Base-by-base conservation (phyloP, 1,140 invertebrate species). In the Drosophila orena region DNA sequence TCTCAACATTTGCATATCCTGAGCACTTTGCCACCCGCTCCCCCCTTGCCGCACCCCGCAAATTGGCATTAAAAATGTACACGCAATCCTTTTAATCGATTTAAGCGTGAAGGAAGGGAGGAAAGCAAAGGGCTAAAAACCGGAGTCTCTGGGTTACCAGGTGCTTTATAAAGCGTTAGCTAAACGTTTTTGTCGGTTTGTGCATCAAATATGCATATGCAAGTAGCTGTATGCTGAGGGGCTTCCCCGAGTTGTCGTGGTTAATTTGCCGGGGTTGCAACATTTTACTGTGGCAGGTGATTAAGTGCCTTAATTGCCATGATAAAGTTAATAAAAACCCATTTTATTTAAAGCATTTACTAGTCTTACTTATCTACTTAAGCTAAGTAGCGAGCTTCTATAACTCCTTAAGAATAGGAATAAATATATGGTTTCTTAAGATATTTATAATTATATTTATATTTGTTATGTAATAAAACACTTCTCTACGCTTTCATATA, bases 81-180 rank as follows among this genome's bases (percentile, higher is more conserved):
- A 75, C 56, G 79, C 80, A 79, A 76, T 77, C 60, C 65, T 66
- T 76, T 79, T 80, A 80, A 84, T 80, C 65, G 76, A 76, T 85
- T 79, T 50, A 85, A 54, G 8, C 53, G 57, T 70, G 37, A 22
- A 10, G 12, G 38, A 35, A 70, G 27, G 49, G 24, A n/a, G 49
- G 24, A n/a, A 22, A 10, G 12, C 34, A 40, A 70, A 27, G 49
- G 17, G 27, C 27, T 50, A 30, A 15, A 40, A 37, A 17, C 6
- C 30, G 20, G 12, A 20, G 38, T 38, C 50, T 30, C 37, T 30
- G 40, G 30, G 22, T 27, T 34, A 40, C 34, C 34, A 50, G 30
- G 42, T 65, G 57, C 40, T 22, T 56, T 57, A 17, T 30, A 43
- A 78, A 47, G n/a, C 38, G 78, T 56, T 65, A 35, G 50, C 53